phyloP scores from a whole-genome alignment of 2,113 vertebrate species.

The pig (Sus scrofa) region T2T-Sscrofa CM000812.6:198381001-198381500 shows the following conservation, averaged over 20 bases:
- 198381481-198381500: conserved; percentile 19
- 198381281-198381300: not conserved
- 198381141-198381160: not conserved
- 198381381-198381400: conserved; percentile 14
- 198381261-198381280: not conserved
- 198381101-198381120: not conserved
- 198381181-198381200: not conserved
- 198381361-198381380: conserved; percentile 5
- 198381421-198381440: conserved; percentile 28
- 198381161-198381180: not conserved
- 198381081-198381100: not conserved
- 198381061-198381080: not conserved
- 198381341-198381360: not conserved
- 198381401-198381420: conserved; percentile 25
- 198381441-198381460: not conserved
- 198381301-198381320: not conserved
- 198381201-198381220: not conserved
- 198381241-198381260: not conserved
- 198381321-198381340: conserved; percentile 4
- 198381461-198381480: conserved; percentile 30
- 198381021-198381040: not conserved
- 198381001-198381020: not conserved
- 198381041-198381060: not conserved
- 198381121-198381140: not conserved
- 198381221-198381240: not conserved